These are phyloP conservation scores for Onychomys torridus DNA, from an alignment of 2,797 vertebrate species.

Conservation along the genomic window DNA sequence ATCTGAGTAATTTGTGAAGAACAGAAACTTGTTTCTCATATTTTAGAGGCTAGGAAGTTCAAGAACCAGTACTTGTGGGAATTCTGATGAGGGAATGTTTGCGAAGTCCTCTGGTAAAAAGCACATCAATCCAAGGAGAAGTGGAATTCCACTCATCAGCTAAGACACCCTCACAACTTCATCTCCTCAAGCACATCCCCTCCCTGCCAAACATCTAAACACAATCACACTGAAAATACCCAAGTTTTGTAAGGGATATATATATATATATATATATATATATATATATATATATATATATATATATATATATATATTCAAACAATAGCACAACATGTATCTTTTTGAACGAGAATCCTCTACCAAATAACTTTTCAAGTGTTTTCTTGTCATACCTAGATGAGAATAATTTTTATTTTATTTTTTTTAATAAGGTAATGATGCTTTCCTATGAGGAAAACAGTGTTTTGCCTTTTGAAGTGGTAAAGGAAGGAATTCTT, in stretches of 20 bases:
- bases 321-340: background rate
- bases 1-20: background rate
- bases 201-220: background rate
- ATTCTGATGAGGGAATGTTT: background rate
- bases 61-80: background rate
- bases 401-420: background rate
- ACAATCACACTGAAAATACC: background rate
- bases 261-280: too few species aligned
- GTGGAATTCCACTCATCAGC: background rate
- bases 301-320: background rate
- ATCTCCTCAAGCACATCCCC: background rate
- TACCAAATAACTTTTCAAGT: slow-evolving; percentile 20
- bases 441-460: background rate
- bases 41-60: background rate
- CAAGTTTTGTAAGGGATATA: background rate
- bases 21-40: background rate
- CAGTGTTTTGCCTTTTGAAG: background rate
- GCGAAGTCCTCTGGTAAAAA: background rate
- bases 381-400: slow-evolving; percentile 13
- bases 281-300: too few species aligned
- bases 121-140: background rate
- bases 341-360: background rate
- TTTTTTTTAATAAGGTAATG: background rate
- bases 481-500: background rate
- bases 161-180: background rate